Evolutionary conservation across 2,888 invertebrate genomes (phyloP).

Genomic region (Trichogramma dendrolimi): DNA sequence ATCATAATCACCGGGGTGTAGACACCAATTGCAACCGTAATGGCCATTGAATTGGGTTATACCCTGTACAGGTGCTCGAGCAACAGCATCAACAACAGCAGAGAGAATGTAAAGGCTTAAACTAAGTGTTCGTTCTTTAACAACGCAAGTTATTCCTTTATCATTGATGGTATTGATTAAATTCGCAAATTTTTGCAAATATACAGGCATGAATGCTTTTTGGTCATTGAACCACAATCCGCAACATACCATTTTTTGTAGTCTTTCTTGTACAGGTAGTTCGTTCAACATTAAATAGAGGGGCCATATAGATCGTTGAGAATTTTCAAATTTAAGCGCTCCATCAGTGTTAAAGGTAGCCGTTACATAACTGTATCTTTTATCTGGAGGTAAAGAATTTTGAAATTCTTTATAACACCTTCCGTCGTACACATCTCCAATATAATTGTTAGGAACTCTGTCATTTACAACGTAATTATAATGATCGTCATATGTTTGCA

Average conservation of each 20-base stretch:
- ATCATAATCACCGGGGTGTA: too few relatives aligned
- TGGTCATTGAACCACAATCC: slow-evolving; percentile 2
- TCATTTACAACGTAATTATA: slow-evolving; percentile 7
- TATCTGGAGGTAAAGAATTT: not conserved
- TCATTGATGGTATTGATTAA: not conserved
- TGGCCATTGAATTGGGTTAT: too few relatives aligned
- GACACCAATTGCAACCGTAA: too few relatives aligned
- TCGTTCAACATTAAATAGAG: slow-evolving; percentile 7
- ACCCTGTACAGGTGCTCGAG: too few relatives aligned
- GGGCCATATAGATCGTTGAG: slow-evolving; percentile 7
- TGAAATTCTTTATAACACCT: slow-evolving; percentile 1
- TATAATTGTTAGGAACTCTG: not conserved
- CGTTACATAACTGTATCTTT: slow-evolving; percentile 6
- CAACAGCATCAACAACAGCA: too few relatives aligned
- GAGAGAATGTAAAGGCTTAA: too few relatives aligned
- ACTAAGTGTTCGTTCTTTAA: too few relatives aligned
- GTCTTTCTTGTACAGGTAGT: not conserved
- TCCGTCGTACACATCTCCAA: slow-evolving; percentile 12
- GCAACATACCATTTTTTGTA: not conserved
- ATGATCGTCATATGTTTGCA: slow-evolving; percentile 7
- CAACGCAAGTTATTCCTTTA: too few relatives aligned
- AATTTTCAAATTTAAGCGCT: slow-evolving; percentile 3
- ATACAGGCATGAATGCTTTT: slow-evolving; percentile 2
- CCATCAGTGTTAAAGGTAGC: slow-evolving; percentile 9
- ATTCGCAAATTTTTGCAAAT: slow-evolving; percentile 1